Percentiles rank a stretch among this genome's conserved stretches.
Evolutionary conservation across 2,888 invertebrate species (phyloP).

Genomic region (Horisme vitalbata): DNA sequence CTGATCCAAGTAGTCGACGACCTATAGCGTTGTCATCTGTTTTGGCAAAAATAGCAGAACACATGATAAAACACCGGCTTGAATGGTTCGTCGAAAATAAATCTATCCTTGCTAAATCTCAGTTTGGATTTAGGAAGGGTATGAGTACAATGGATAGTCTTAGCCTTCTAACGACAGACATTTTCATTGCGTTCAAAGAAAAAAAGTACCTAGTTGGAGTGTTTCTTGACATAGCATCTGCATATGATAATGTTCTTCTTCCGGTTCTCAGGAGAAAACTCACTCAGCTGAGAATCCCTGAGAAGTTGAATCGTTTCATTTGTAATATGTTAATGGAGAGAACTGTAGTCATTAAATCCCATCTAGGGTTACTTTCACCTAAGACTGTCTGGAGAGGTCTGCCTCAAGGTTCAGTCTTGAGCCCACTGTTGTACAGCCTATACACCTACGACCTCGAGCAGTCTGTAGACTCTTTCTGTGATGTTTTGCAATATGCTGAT

Average conservation of each 20-base stretch:
- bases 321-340: conserved; percentile 21
- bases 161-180: conserved; percentile 31
- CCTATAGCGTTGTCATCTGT: conserved; percentile 34
- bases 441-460: conserved; percentile 31
- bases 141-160: conserved; percentile 38
- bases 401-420: conserved; percentile 35
- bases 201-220: conserved; percentile 27
- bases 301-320: conserved; percentile 17
- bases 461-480: conserved; percentile 8
- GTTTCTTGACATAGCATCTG: conserved; percentile 36
- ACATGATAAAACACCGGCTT: too few species aligned
- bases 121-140: conserved; percentile 38
- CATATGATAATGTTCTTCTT: background rate
- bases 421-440: conserved; percentile 30
- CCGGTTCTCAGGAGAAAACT: too few species aligned
- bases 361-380: background rate
- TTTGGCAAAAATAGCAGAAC: conserved; percentile 32
- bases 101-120: conserved; percentile 18
- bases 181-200: conserved; percentile 23
- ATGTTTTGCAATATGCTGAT: conserved; percentile 37
- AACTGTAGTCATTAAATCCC: conserved; percentile 12
- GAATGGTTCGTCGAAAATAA: conserved; percentile 34
- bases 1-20: conserved; percentile 19
- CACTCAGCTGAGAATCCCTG: conserved; percentile 16
- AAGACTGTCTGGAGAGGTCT: conserved; percentile 33